phyloP scores from a whole-genome alignment of 1,140 invertebrate genomes.

The Zaprionus tsacasi region DNA sequence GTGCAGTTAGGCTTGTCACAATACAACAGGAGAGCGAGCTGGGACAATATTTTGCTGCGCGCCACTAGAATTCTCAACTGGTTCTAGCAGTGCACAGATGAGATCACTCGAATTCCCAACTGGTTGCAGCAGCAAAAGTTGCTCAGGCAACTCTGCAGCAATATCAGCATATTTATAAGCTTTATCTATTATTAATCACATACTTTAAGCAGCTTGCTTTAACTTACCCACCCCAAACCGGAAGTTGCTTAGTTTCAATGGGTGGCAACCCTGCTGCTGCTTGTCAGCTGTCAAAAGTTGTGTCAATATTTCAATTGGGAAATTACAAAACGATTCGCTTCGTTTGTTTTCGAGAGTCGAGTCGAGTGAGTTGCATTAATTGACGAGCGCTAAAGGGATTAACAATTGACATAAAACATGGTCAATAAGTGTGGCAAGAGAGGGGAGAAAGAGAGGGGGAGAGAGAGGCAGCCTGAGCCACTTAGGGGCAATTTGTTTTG shows the following conservation, averaged over 20 bases:
- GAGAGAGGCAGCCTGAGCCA: background rate
- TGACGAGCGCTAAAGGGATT: constrained; percentile 36
- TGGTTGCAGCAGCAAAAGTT: no score
- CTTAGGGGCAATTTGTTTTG: constrained; percentile 20
- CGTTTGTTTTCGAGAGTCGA: background rate
- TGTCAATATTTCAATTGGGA: constrained; percentile 30
- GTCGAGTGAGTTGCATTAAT: constrained; percentile 21
- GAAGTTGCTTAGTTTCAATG: background rate
- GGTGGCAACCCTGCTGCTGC: background rate
- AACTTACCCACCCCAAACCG: background rate
- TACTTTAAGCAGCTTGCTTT: background rate
- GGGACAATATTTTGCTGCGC: no score
- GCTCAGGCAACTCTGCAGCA: no score
- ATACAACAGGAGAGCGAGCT: no score
- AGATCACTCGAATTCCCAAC: no score
- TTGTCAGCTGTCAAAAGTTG: constrained; percentile 25
- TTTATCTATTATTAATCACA: no score
- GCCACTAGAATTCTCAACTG: no score
- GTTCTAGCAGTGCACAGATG: no score
- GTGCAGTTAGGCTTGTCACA: no score
- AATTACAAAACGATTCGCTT: constrained; percentile 6
- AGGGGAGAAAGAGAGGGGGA: background rate
- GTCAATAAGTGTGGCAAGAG: background rate
- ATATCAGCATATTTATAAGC: no score
- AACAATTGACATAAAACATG: constrained; percentile 9